A percentile compares a stretch with the other conserved stretches of the same genome.
Conservation (phyloP, 2,888 invertebrate species). For the Pammene fasciana region DNA sequence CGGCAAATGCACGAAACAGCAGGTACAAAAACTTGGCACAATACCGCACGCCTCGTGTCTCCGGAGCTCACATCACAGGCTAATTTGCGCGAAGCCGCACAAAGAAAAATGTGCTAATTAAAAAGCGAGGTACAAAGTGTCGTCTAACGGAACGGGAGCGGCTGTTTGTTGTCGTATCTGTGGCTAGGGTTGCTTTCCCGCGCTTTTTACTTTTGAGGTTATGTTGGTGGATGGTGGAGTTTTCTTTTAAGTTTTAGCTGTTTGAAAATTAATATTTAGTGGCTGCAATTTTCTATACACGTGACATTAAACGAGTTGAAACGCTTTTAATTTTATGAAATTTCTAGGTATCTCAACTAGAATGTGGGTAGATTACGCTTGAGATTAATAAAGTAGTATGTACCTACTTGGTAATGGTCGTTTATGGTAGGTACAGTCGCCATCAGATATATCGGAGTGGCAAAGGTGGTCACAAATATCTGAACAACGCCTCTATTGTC, state of each 20-base stretch:
- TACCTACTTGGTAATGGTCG: too few relatives aligned
- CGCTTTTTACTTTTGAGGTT: conserved; percentile 40
- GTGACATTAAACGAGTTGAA: background rate
- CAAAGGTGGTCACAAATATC: too few relatives aligned
- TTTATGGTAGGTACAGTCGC: too few relatives aligned
- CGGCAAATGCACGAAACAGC: conserved; percentile 42
- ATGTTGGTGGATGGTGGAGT: conserved; percentile 11
- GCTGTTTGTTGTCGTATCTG: conserved; percentile 40
- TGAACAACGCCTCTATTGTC: too few relatives aligned
- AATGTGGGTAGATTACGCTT: too few relatives aligned
- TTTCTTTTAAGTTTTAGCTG: background rate
- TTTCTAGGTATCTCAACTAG: too few relatives aligned
- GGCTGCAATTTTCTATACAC: background rate
- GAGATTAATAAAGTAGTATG: too few relatives aligned
- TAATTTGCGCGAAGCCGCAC: conserved; percentile 74
- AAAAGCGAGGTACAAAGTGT: conserved; percentile 80
- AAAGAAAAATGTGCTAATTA: conserved; percentile 82
- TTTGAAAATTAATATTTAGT: background rate
- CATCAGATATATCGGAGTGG: too few relatives aligned
- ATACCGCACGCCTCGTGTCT: conserved; percentile 37
- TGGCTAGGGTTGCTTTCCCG: conserved; percentile 37
- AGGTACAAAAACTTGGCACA: conserved; percentile 39
- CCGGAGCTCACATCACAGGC: conserved; percentile 65
- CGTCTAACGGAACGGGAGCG: conserved; percentile 58
- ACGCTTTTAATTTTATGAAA: too few relatives aligned